Conservation (phyloP, 2,113 vertebrate species). For the Tricholaema leucomelas region DNA sequence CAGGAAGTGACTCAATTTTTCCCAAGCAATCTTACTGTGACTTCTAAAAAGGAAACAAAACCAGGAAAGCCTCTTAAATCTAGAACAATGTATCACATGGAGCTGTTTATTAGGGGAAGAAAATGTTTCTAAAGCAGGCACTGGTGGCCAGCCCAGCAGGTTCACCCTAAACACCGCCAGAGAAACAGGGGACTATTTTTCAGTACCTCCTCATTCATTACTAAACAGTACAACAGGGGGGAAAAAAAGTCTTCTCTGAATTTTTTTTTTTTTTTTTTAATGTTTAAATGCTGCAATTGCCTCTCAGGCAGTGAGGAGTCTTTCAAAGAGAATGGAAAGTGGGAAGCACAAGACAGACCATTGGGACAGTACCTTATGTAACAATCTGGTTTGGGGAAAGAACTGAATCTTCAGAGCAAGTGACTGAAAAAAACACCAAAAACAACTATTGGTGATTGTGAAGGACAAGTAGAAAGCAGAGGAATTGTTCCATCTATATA, state of each 20-base stretch:
- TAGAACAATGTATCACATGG: conserved; percentile 56
- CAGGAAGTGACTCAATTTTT: conserved; percentile 78
- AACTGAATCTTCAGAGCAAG: not conserved
- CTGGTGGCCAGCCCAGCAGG: not conserved
- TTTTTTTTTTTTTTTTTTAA: not conserved
- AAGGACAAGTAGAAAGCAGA: not conserved
- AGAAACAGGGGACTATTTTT: not conserved
- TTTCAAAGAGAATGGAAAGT: not conserved
- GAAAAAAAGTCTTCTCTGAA: not conserved
- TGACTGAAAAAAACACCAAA: not conserved
- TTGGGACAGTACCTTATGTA: not conserved
- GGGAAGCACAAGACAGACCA: not conserved
- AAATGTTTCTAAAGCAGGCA: not conserved
- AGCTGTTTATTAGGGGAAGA: not conserved
- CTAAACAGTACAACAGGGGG: not conserved
- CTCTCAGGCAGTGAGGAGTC: not conserved
- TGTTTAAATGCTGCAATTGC: not conserved
- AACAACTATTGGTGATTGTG: not conserved
- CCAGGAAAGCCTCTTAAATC: conserved; percentile 64
- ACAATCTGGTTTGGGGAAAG: not conserved
- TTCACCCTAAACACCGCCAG: not conserved
- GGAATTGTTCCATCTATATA: not conserved
- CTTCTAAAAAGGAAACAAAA: conserved; percentile 71
- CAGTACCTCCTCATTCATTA: not conserved
- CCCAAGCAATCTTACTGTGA: conserved; percentile 50